Conservation (phyloP, 2,113 vertebrate genomes). For the Nothocercus nigrocapillus region DNA sequence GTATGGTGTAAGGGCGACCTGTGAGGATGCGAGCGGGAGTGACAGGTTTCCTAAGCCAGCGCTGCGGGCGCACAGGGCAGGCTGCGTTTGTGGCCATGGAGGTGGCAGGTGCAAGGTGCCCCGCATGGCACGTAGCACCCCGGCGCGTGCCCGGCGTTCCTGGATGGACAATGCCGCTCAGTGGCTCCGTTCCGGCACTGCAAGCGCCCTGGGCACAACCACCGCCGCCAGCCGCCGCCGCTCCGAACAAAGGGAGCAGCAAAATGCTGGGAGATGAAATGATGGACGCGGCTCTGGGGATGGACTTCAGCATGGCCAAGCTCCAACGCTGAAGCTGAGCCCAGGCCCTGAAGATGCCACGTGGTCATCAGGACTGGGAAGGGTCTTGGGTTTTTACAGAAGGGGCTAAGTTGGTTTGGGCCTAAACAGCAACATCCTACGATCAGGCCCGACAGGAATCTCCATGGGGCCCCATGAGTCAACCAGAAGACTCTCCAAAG, state of each 20-base stretch:
- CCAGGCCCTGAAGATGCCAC: background rate
- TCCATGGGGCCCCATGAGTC: rapidly evolving
- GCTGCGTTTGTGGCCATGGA: too few relatives aligned
- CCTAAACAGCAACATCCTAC: background rate
- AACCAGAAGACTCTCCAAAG: background rate
- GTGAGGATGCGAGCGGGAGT: too few relatives aligned
- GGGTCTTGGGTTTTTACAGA: background rate
- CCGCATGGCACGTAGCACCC: too few relatives aligned
- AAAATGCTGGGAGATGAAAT: too few relatives aligned
- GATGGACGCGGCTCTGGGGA: rapidly evolving
- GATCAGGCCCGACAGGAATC: background rate
- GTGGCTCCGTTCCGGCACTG: constrained; percentile 27
- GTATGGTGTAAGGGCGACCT: background rate
- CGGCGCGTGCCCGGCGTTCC: background rate
- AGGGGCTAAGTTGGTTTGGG: rapidly evolving
- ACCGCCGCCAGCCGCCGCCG: background rate
- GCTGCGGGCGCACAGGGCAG: too few relatives aligned
- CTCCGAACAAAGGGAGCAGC: background rate
- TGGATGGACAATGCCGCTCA: constrained; percentile 60
- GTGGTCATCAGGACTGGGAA: background rate
- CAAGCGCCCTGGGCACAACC: background rate
- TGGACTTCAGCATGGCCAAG: background rate
- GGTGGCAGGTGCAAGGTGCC: background rate
- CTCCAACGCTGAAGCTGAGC: background rate
- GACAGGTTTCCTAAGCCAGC: too few relatives aligned